Evolutionary conservation across 23 tunicate genomes (phyloP), one percentile per base, ranked within the genome.

Genomic region (Oikopleura dioica): DNA sequence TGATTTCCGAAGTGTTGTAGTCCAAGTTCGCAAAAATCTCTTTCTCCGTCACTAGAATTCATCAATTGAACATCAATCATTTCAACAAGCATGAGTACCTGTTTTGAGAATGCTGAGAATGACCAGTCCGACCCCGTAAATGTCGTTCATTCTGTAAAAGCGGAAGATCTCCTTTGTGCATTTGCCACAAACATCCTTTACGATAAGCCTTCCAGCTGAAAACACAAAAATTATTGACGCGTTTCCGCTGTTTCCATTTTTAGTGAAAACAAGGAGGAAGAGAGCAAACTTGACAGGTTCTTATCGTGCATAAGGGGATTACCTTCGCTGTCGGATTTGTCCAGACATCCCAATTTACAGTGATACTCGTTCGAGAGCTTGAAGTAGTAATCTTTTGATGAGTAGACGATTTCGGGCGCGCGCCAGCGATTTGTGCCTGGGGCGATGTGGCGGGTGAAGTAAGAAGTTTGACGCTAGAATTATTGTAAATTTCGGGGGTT

Each of bases 101-200:
- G 72, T 31, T 63, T 63, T 63, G 4, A 63, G 33, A 21, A 63
- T 28, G 33, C 72, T 63, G 30, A 23, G 26, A 63, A 63, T 63
- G 26, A 63, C 72, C 33, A 63, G 33, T 28, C 72, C 72, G 5
- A 28, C 26, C 30, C 72, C 26, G 33, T 63, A 63, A 63, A 63
- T 63, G 33, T 63, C 72, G 33, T 63, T 63, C 33, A 12, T 63
- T 63, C 72, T 63, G 33, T 63, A 63, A 63, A 63, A 63, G 16
- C 26, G 30, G 33, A 63, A 63, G 33, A 63, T 63, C 5, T 23
- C 72, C 16, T 63, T 31, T 24, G 72, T 63, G 26, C 72, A 63
- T 12, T 63, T 63, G 33, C 5, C 2, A 63, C 72, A 63, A 12
- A 28, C 29, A 2, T 28, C 72, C 5, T 63, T n/a, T n/a, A n/a